Base-by-base conservation (phyloP, 2,797 vertebrate species). In the Sebastes trivittatus region DNA sequence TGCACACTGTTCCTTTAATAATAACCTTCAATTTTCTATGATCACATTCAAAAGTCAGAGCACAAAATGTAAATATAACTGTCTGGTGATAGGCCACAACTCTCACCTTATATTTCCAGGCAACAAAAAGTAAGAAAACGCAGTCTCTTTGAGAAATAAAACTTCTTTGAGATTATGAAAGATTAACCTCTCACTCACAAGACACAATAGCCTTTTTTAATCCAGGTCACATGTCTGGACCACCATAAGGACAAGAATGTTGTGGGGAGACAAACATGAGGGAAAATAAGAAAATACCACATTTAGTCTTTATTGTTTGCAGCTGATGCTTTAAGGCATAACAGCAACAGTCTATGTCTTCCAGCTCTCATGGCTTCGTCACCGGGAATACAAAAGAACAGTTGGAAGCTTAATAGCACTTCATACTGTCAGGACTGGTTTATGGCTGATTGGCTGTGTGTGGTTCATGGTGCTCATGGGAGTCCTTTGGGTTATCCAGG, bases 181-280 rank as follows among this genome's bases (percentile, higher is more conserved):
- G 88, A 87, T 89, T 90, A 84, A 80, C 64, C 7, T 75, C 36
- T 65, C 6, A 30, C 56, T 84, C 55, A 73, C 59, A 80, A 49
- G 49, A 56, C 63, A 71, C 63, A 75, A 54, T 61, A 46, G 58
- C 16, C 49, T 27, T 79, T 66, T 77, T 62, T 85, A 58, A 85
- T 87, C 82, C 73, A 56, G 52, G 73, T 91, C 91, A 90, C 87
- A 88, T 80, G 83, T 78, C 36, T 11, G 5, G 55, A 70, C 72
- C 9, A 25, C 58, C 70, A 73, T 11, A 66, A 61, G 7, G 58
- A 67, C 27, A 83, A 75, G 70, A 87, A 84, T 87, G 87, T 20
- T 30, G 56, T 4, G 1, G 2, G 11, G 68, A 60, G 49, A 46
- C 11, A 61, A 42, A 62, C 4, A 22, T 27, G 27, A 42, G 23